These are phyloP conservation scores for Tryphoninae sp. DNA, from an alignment of 2,888 invertebrate genomes.

Conservation along the genomic window DNA sequence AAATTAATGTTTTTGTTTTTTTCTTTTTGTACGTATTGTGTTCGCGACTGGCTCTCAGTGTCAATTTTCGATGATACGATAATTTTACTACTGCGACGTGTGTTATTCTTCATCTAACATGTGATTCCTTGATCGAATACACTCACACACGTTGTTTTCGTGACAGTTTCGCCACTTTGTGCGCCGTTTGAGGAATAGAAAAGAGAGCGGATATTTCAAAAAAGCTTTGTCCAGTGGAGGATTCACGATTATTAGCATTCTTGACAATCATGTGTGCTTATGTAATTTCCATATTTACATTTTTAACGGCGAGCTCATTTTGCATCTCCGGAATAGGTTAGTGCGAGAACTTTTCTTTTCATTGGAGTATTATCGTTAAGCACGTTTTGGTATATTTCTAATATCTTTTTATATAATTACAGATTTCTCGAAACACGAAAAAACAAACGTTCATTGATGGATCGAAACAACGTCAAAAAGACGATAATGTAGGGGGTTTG, in stretches of 20 bases:
- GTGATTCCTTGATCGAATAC: background rate
- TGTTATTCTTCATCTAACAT: background rate
- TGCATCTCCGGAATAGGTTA: slow-evolving; percentile 21
- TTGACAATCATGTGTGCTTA: slow-evolving; percentile 35
- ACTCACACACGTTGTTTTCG: background rate
- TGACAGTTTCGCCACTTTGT: slow-evolving; percentile 11
- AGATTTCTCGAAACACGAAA: background rate
- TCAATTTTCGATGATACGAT: background rate
- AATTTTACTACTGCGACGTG: background rate
- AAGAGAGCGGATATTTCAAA: background rate
- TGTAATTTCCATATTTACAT: slow-evolving; percentile 31
- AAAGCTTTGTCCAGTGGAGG: background rate
- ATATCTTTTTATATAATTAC: background rate
- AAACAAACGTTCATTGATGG: slow-evolving; percentile 3
- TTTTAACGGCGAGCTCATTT: background rate
- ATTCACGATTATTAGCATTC: background rate
- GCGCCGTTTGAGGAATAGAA: background rate
- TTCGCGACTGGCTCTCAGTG: background rate
- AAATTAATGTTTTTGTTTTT: background rate
- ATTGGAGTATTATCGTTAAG: background rate
- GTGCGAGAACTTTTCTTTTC: slow-evolving; percentile 1
- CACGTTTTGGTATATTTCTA: background rate
- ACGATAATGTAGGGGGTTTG: slow-evolving; percentile 57
- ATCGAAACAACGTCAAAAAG: slow-evolving; percentile 2
- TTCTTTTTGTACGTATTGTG: no score